Evolutionary conservation across 2,797 vertebrate species (phyloP).

Genomic region (Pseudopleuronectes americanus): DNA sequence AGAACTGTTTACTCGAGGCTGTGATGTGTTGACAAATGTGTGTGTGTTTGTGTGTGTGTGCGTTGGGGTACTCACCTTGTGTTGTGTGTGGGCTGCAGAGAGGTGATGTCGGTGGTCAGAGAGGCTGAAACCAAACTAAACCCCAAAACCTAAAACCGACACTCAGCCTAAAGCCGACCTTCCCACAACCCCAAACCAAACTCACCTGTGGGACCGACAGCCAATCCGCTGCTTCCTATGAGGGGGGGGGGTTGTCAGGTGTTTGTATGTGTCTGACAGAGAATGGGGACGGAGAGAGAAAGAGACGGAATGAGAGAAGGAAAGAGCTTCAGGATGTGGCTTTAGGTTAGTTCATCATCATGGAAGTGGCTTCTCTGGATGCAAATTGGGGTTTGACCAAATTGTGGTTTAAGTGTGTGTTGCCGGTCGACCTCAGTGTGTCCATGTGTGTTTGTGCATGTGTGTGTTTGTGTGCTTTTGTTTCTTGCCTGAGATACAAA

Average conservation of each 20-base stretch:
- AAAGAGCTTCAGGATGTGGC: conserved; percentile 72
- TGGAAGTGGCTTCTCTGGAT: conserved; percentile 74
- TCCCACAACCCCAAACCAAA: conserved; percentile 67
- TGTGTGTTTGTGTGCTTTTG: background rate
- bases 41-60: background rate
- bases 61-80: conserved; percentile 66
- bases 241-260: background rate
- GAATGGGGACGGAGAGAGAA: conserved; percentile 22
- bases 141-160: conserved; percentile 65
- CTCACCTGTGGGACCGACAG: conserved; percentile 49
- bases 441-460: conserved; percentile 5
- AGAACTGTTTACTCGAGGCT: background rate
- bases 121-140: conserved; percentile 67
- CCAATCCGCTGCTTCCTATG: conserved; percentile 46
- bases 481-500: too few species aligned
- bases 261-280: conserved; percentile 19
- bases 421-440: background rate
- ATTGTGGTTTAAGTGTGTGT: conserved; percentile 52
- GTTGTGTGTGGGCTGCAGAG: conserved; percentile 37
- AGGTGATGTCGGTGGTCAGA: conserved; percentile 65
- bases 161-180: conserved; percentile 37
- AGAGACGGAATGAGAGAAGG: conserved; percentile 46
- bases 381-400: conserved; percentile 73
- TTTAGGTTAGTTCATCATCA: conserved; percentile 34
- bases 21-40: background rate